Conservation (phyloP, 2,888 invertebrate genomes). For the Caenorhabditis japonica region DNA sequence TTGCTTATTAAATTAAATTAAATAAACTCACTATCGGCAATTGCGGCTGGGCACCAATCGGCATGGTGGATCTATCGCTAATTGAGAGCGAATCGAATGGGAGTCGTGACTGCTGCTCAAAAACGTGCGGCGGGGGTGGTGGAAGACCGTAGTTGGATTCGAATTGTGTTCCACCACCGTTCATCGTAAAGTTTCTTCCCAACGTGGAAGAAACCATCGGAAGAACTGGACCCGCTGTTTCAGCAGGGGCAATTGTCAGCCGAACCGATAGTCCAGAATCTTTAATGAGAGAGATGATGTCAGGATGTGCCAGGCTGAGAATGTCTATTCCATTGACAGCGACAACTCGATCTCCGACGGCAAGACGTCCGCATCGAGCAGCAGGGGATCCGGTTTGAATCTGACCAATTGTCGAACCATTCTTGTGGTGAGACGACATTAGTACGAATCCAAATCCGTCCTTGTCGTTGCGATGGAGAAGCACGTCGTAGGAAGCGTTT, state of each 20-base stretch:
- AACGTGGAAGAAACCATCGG: conserved; percentile 56
- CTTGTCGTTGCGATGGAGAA: conserved; percentile 82
- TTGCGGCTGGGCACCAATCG: too few relatives aligned
- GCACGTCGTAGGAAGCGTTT: conserved; percentile 53
- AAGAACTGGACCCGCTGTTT: conserved; percentile 50
- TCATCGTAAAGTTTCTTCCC: conserved; percentile 49
- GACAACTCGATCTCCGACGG: conserved; percentile 92
- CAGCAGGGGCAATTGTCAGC: conserved; percentile 78
- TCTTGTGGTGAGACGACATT: conserved; percentile 92
- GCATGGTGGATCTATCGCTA: conserved; percentile 38
- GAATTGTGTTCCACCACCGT: conserved; percentile 39
- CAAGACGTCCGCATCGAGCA: conserved; percentile 81
- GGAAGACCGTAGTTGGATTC: conserved; percentile 42
- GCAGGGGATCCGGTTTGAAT: conserved; percentile 96
- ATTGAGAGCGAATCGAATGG: conserved; percentile 39
- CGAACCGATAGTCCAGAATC: conserved; percentile 87
- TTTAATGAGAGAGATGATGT: conserved; percentile 96
- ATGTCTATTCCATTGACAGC: conserved; percentile 94
- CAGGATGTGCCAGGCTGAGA: conserved; percentile 91
- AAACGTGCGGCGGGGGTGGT: conserved; percentile 40
- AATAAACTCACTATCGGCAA: too few relatives aligned
- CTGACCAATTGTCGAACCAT: conserved; percentile 91
- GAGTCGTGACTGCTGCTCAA: conserved; percentile 21
- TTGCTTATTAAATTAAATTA: too few relatives aligned
- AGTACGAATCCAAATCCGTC: conserved; percentile 99